Percentiles rank a stretch among this genome's conserved stretches.
Conservation (phyloP, 2,888 invertebrate species). For the Harpalus rubripes region DNA sequence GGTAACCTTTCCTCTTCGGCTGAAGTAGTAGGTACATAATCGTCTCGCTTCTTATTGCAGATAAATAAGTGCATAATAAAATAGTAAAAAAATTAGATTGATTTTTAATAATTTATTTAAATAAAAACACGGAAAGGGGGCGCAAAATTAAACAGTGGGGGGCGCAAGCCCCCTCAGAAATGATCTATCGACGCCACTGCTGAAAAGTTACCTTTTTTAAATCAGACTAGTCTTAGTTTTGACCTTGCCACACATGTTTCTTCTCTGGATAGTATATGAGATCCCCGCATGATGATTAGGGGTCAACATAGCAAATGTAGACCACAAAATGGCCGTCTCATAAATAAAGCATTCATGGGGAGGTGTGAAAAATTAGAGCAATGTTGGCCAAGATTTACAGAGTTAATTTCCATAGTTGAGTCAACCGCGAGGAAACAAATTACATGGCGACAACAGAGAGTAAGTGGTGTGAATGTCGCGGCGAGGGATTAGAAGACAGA, state of each 20-base stretch:
- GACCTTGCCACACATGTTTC: background rate
- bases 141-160: too few species aligned
- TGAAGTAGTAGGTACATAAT: too few species aligned
- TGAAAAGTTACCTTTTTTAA: too few species aligned
- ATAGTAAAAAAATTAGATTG: too few species aligned
- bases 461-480: slow-evolving; percentile 69
- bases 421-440: slow-evolving; percentile 72
- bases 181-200: too few species aligned
- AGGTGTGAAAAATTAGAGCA: slow-evolving; percentile 71
- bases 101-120: too few species aligned
- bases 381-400: slow-evolving; percentile 73
- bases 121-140: too few species aligned
- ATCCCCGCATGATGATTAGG: background rate
- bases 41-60: too few species aligned
- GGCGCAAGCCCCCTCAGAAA: too few species aligned
- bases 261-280: background rate
- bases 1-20: too few species aligned
- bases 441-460: slow-evolving; percentile 72
- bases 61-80: too few species aligned
- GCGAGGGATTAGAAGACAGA: slow-evolving; percentile 70
- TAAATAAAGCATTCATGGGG: slow-evolving; percentile 58
- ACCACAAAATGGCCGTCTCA: slow-evolving; percentile 26
- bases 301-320: slow-evolving; percentile 57
- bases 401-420: slow-evolving; percentile 74
- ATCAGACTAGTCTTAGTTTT: too few species aligned